Evolutionary conservation across 2,113 vertebrate genomes (phyloP).

Genomic region (Lipotes vexillifer): DNA sequence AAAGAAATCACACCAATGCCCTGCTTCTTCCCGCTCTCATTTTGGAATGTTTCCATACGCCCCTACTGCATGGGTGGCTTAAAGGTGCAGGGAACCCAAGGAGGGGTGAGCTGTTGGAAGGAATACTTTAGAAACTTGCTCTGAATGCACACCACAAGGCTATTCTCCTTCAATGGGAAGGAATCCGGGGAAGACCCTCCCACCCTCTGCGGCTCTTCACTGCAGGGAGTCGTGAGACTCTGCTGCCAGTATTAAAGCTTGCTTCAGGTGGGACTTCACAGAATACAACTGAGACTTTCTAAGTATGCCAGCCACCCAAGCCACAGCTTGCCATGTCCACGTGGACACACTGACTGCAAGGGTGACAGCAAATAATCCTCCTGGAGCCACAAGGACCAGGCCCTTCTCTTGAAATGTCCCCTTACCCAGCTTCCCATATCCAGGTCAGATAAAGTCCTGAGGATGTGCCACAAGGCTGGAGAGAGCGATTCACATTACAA

Average conservation of each 20-base stretch:
- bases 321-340: neutral
- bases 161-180: neutral
- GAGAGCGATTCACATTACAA: neutral
- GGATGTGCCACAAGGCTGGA: neutral
- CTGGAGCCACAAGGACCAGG: neutral
- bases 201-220: neutral
- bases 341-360: neutral
- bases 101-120: neutral
- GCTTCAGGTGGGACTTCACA: neutral
- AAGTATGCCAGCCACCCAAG: neutral
- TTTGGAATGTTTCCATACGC: neutral
- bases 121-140: neutral
- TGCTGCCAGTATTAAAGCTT: neutral
- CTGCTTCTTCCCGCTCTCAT: neutral
- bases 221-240: neutral
- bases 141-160: neutral
- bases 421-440: neutral
- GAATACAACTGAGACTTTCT: neutral
- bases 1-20: neutral
- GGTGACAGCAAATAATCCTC: neutral
- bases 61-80: neutral
- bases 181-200: neutral
- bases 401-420: neutral
- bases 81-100: neutral
- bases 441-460: neutral